Evolutionary conservation across 2,797 vertebrate genomes (phyloP), one percentile per base, ranked within the genome.

Genomic region (Rhinogobio ventralis): DNA sequence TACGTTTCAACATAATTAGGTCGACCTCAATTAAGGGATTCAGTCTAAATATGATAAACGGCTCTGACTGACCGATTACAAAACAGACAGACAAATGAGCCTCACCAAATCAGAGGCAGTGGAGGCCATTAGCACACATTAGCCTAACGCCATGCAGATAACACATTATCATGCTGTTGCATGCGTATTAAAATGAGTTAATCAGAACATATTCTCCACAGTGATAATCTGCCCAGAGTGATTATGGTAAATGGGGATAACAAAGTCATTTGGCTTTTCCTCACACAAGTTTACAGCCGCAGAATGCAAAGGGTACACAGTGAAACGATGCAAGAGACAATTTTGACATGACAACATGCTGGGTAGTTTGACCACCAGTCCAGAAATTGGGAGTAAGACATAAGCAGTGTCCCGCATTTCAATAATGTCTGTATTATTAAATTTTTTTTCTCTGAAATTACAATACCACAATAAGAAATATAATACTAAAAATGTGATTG

Each of bases 271-370:
- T 57, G 60, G 51, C 42, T 62, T 81, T 49, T 77, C 19, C 46
- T 75, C 84, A 75, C 57, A 69, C 13, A 39, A 84, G 5, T 77
- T 33, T 88, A 84, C 76, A 81, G 39, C 69, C 51, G 57, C 28
- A 68, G 53, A 88, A 85, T 71, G 20, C 78, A 85, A 53, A 75
- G 57, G 57, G 64, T 73, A 82, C 60, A 68, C 30, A 39, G 51
- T 73, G 73, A 53, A 80, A 20, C 2, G n/a, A 81, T 49, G 85
- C 81, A 87, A 86, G 90, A 88, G 90, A 77, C 13, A n/a, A 68
- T 36, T 69, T 68, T 77, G 36, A 78, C 64, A 69, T 45, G 33
- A 23, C 49, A 46, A n/a, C n/a, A 53, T 53, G 42, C 36, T 60
- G 36, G 25, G 36, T 46, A 30, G 28, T 15, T 15, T 64, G 62